Evolutionary conservation across 2,797 vertebrate genomes (phyloP), one percentile per base, ranked within the genome.

Genomic region (Anomalospiza imberbis): DNA sequence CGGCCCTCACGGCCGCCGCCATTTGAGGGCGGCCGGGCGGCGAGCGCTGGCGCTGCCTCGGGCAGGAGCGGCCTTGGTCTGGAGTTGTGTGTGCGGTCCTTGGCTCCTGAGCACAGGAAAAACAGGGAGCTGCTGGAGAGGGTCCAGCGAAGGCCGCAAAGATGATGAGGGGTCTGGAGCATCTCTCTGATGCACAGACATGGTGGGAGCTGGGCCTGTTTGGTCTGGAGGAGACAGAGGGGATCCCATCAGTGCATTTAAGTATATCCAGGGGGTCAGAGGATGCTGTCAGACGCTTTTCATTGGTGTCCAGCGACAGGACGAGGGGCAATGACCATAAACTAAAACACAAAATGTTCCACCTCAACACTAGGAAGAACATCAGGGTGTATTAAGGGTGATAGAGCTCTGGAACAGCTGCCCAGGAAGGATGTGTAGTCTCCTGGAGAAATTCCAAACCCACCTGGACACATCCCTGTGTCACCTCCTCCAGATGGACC

Each of bases 81-180:
- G 66, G 18, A 2, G 4, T 6, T 16, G 5, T 12, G 10, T 29
- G 13, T 10, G 13, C n/a, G 1, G 6, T 5, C 25, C 36, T 9
- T 15, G 8, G 32, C 51, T 44, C 28, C 53, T 50, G 47, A 4
- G 45, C 17, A 2, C 60, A 1, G 17, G 5, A 3, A 16, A 26
- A 28, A 24, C 32, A 3, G 8, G 17, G 19, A 28, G 38, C 10
- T 76, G 19, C 18, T 19, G 26, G 15, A 36, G 10, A 61, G 31
- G 4, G 48, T 6, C 22, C 62, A 20, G 62, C 15, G 8, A 53
- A 48, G 31, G 62, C 22, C 22, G 7, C 62, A 12, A 7, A 48
- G 42, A 17, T 48, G 13, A 10, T 36, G 34, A 36, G 36, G 26
- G 16, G 13, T 55, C 42, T 62, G 55, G 53, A 67, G 53, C 29